Evolutionary conservation across 1,140 invertebrate genomes (phyloP), one percentile per base, ranked within the genome.

Genomic region (Vanessa tameamea): DNA sequence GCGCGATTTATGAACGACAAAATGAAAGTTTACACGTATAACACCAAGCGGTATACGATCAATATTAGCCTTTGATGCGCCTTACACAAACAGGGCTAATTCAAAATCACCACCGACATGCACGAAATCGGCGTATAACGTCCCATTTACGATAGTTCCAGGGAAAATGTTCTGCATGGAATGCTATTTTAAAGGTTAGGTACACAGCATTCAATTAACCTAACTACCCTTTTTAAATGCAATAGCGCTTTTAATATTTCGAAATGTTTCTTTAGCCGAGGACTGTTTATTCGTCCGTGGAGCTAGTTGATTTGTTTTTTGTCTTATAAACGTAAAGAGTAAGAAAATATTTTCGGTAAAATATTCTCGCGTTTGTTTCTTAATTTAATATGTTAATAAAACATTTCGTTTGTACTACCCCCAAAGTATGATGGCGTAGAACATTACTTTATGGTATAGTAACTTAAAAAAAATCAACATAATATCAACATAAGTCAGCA

Each of bases 131-230:
- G 47, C 48, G 48, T 23, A 65, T 50, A 47, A 31, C 64, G n/a
- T 50, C 31, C 12, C 11, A 65, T 65, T 48, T 65, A 47, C 37
- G 63, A 16, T n/a, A 15, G 63, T 20, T 64, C 20, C 31, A 65
- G 47, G 31, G 64, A 65, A 65, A 65, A 48, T 65, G 64, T 65
- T 65, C 47, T 3, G 13, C 48, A 65, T 43, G 47, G 20, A 64
- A 65, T 26, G 48, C 47, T 65, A 50, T 65, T 65, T 50, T 65
- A 65, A 65, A 65, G 64, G 64, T 65, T 65, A 50, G 47, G 16
- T 65, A 37, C 23, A 61, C 57, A 50, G 43, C 48, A 26, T 65
- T 50, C 64, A 65, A 65, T 65, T 65, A 65, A 65, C 23, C 47
- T 50, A 48, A 65, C 64, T 65, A 65, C 47, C 43, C 16, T 20